Evolutionary conservation across 2,888 invertebrate species (phyloP), one percentile per base, ranked within the genome.

Genomic region (Subacronicta megacephala): DNA sequence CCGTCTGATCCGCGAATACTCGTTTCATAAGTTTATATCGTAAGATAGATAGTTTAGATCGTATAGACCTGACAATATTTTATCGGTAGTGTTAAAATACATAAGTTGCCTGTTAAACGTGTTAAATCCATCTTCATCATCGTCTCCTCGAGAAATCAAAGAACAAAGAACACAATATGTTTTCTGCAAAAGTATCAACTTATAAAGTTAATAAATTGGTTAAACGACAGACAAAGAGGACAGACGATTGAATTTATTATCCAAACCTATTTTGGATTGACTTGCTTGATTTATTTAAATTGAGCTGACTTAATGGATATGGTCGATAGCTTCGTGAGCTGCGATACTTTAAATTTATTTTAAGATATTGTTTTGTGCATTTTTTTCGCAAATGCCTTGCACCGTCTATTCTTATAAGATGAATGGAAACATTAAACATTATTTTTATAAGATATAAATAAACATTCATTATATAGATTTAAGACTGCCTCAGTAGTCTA

Each of bases 221-320:
- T 56, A 46, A 65, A 61, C 26, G 50, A 16, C 43, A 43, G 50
- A 51, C 56, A 61, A 56, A 47, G 51, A 62, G 41, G 35, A 45
- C 57, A 33, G 65, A 35, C 56, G 47, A 65, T 65, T 66, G 44
- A 65, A 65, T 65, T 65, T 62, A 65, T 65, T 65, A 65, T 66
- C 51, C 43, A 51, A 49, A 49, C 56, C 66, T 52, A 66, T 66
- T 62, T 62, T 65, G 62, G 56, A 62, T 56, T 62, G 47, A 43
- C 29, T 65, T 37, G 37, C 47, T 62, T 65, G 56, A 62, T 65
- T 65, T 62, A 66, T 65, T 65, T 62, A 65, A 65, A 65, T 65
- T 65, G 62, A 65, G 15, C 51, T 31, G 35, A 23, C 29, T 52
- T 45, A 54, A 56, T 65, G 62, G 61, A 62, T 44, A 52, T 62